Conservation (phyloP, 2,888 invertebrate genomes). For the Graphium colonna region DNA sequence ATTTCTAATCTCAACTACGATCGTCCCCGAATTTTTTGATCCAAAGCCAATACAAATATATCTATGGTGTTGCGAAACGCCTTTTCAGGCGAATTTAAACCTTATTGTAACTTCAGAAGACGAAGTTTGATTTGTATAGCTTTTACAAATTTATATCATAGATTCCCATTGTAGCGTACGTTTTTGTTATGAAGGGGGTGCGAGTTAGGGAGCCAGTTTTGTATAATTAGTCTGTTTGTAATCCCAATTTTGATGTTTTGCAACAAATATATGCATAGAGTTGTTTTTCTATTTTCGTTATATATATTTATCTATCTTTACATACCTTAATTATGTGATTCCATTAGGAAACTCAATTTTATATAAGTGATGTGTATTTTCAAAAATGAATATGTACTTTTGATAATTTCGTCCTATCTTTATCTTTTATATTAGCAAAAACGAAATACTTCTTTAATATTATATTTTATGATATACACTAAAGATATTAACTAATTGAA, state of each 20-base stretch:
- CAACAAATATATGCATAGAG: conserved; percentile 37
- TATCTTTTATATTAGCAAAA: no score
- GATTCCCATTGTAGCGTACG: conserved; percentile 51
- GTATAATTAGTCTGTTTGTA: conserved; percentile 66
- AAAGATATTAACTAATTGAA: no score
- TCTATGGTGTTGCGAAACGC: neutral
- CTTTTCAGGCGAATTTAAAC: conserved; percentile 19
- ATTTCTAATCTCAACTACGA: conserved; percentile 43
- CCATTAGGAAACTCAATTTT: no score
- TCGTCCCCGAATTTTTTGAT: conserved; percentile 50
- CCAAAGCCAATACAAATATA: conserved; percentile 29
- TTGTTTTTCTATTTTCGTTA: no score
- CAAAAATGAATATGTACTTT: no score
- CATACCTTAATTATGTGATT: no score
- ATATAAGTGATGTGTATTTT: no score
- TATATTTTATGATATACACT: no score
- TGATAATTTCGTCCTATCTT: no score
- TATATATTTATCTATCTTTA: no score
- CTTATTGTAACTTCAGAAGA: neutral
- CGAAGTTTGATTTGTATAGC: neutral
- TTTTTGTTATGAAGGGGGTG: conserved; percentile 47
- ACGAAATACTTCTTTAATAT: no score
- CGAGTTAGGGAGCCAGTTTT: conserved; percentile 49
- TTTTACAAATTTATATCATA: conserved; percentile 10
- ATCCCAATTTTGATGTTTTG: conserved; percentile 52